Percentiles rank a stretch among this genome's conserved stretches.
phyloP scores from a whole-genome alignment of 2,888 invertebrate genomes.

The Thysanoteuthis rhombus region DNA sequence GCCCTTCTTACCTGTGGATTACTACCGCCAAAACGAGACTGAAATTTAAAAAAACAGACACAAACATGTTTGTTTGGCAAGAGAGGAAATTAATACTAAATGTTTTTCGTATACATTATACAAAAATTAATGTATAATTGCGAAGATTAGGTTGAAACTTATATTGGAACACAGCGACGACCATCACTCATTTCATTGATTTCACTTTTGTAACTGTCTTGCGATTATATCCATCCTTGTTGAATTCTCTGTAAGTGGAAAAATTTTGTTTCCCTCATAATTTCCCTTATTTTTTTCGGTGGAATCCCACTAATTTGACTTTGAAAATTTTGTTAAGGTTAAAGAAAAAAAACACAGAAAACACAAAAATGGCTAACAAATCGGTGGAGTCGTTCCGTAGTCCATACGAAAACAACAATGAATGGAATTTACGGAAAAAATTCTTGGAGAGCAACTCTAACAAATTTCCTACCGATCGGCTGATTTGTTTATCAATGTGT shows the following conservation, averaged over 20 bases:
- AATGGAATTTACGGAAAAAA: conserved; percentile 83
- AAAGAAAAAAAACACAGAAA: background rate
- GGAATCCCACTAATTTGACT: background rate
- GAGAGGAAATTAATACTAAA: no score
- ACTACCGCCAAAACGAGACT: background rate
- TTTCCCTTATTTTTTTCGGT: background rate
- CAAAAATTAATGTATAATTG: no score
- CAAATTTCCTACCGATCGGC: conserved; percentile 79
- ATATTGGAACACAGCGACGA: no score
- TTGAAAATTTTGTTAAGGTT: background rate
- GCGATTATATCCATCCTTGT: no score
- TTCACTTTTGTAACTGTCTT: background rate
- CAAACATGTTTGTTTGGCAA: no score
- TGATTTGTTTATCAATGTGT: conserved; percentile 86
- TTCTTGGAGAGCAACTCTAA: conserved; percentile 83
- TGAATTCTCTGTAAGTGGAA: background rate
- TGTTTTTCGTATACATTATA: no score
- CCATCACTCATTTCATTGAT: background rate
- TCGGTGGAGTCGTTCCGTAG: conserved; percentile 29
- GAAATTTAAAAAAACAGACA: background rate
- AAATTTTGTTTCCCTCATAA: background rate
- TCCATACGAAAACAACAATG: conserved; percentile 82
- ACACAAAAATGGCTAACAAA: background rate
- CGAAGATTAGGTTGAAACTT: no score
- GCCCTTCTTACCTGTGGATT: background rate